Base-by-base conservation (phyloP, 2,797 vertebrate species). In the Petrocephalus schoutedeni region DNA sequence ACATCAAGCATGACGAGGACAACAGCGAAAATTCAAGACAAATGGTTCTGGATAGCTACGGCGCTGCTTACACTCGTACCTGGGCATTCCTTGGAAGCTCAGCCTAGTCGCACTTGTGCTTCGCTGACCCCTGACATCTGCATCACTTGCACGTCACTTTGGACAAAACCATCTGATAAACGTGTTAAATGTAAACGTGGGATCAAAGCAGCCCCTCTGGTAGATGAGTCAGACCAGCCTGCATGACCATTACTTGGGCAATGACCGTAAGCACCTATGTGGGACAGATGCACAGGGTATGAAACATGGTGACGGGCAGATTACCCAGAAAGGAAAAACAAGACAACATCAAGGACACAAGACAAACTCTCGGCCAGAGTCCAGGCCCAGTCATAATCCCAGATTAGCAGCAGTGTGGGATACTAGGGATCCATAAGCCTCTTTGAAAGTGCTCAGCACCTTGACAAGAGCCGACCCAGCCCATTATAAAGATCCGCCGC, bases 381-480 rank as follows among this genome's bases (percentile, higher is more conserved):
- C 87, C 61, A 88, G 87, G 53, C 61, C 87, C 16, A 77, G 36
- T 85, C 28, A 57, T 88, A 88, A 86, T 88, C 87, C 87, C 59
- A 21, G 82, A 88, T 88, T 85, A 88, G 58, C 87, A 71, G 51
- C 87, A 85, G 83, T 45, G 61, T 86, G 59, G 61, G 64, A 74
- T 36, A 85, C 83, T 51, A 51, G 7, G 58, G 87, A 54, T 74
- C 23, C 14, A n/a, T 86, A 85, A 88, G 59, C 59, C 3, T 64
- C 59, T 88, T 74, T 85, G 28, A 58, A 28, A 53, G 51, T 14
- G 19, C 23, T 12, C 85, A 64, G 85, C 56, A 45, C 57, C 14
- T 49, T 64, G 45, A 45, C 6, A 16, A 45, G 41, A 58, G 54
- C 84, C 84, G 32, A 10, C 16, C 53, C 28, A 2, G 23, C 54